A percentile compares a stretch with the other conserved stretches of the same genome.
These are phyloP conservation scores for Copidosoma floridanum DNA, from an alignment of 1,140 invertebrate genomes.

Conservation along the genomic window DNA sequence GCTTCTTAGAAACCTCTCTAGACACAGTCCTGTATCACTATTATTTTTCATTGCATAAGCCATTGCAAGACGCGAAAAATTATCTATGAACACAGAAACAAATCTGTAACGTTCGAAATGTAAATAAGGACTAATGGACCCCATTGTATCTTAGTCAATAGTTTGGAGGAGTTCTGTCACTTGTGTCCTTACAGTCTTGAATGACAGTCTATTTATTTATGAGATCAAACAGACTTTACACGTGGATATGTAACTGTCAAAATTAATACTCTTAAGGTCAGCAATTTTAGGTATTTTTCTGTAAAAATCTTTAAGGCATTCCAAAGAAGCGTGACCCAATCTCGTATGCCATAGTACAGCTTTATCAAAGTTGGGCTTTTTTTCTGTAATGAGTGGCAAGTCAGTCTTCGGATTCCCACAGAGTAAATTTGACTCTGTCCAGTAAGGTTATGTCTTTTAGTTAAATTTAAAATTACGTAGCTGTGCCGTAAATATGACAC, in stretches of 20 bases:
- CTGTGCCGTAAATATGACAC: too few relatives aligned
- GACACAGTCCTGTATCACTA: too few relatives aligned
- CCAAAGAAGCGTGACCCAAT: slow-evolving; percentile 26
- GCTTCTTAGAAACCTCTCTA: too few relatives aligned
- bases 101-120: too few relatives aligned
- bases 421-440: slow-evolving; percentile 14
- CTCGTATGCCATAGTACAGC: slow-evolving; percentile 32
- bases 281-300: slow-evolving; percentile 21
- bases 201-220: slow-evolving; percentile 29
- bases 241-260: slow-evolving; percentile 23
- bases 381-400: too few relatives aligned
- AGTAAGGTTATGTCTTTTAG: slow-evolving; percentile 6
- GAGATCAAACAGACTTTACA: slow-evolving; percentile 30
- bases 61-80: too few relatives aligned
- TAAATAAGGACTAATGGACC: too few relatives aligned
- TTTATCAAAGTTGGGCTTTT: slow-evolving; percentile 24
- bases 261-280: slow-evolving; percentile 14
- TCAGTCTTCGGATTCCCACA: background rate
- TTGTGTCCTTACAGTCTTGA: slow-evolving; percentile 15
- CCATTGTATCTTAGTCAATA: slow-evolving; percentile 16
- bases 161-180: slow-evolving; percentile 25
- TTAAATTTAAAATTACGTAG: background rate
- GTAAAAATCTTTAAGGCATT: slow-evolving; percentile 29
- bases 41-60: too few relatives aligned
- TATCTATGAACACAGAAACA: too few relatives aligned